Base-by-base conservation (phyloP, 1,140 invertebrate species). In the Neomicropteryx cornuta region DNA sequence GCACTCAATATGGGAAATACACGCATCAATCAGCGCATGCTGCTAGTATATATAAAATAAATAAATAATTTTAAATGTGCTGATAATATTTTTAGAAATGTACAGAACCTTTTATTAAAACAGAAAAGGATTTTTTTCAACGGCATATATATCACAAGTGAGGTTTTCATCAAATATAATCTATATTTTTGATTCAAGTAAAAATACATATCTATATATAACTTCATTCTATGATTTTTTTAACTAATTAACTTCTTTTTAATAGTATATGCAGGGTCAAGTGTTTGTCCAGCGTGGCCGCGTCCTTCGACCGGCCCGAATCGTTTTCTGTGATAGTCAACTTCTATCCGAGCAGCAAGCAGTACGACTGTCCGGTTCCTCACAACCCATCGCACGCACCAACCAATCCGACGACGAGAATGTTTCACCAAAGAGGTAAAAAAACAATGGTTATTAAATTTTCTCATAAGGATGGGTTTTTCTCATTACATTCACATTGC, bases 211-310 rank as follows among this genome's bases (percentile, higher is more conserved):
- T 45, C 34, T 41, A 37, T 39, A 42, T 14, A 39, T 39, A 47
- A 5, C 32, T 35, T n/a, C 8, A 16, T 6, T 37, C 13, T 18
- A 5, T 14, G 35, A 4, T 38, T 43, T 40, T 60, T 62, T 16
- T 49, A n/a, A n/a, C n/a, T n/a, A n/a, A n/a, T n/a, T n/a, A n/a
- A n/a, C n/a, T n/a, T n/a, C n/a, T n/a, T n/a, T n/a, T n/a, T n/a
- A n/a, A n/a, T n/a, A 81, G 81, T 83, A 83, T 51, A 66, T 84
- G 4, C 78, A 84, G 60, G 82, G 82, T 4, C 71, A 74, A 45
- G 72, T 84, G 14, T 84, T 79, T 51, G 63, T 83, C 8, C 79
- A 83, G 62, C 79, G 78, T 22, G 76, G 76, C 0, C 73, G 77
- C 49, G 71, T 74, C 18, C 54, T 83, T 36, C 70, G 76, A 28